Base-by-base conservation (phyloP, 2,888 invertebrate species). In the Cheilosia soror region DNA sequence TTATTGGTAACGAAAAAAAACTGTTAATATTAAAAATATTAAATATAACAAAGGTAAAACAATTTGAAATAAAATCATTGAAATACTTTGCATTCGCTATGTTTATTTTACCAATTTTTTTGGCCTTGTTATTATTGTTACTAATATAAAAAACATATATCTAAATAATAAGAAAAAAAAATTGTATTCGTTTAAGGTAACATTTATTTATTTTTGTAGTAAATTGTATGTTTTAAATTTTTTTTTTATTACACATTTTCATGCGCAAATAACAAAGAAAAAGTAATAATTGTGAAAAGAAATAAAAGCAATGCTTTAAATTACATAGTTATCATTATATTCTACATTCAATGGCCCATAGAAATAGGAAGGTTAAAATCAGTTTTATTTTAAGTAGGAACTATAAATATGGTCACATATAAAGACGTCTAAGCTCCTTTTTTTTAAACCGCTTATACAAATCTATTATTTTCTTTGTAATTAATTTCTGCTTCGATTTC, bases 81-180 rank as follows among this genome's bases (percentile, higher is more conserved):
- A 69, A 75, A 60, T 75, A n/a, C 4, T 73, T 75, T 75, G 69
- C 69, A 58, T 69, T 55, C 47, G 53, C 60, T 79, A 53, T 65
- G 65, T 75, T 84, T 81, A 75, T 73, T 68, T 62, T n/a, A 68
- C 60, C 55, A 82, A 27, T 75, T 53, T 83, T 5, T 69, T 75
- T 78, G 57, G 73, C 65, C 73, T 79, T 83, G 68, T 83, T 78
- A 58, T 58, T 71, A 49, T 65, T 63, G 42, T 68, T 55, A 73
- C 47, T 62, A 51, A 49, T 51, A 62, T 72, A 37, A 51, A 20
- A 47, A 6, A 62, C 9, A 47, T 20, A 47, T 7, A n/a, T 20
- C 47, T 47, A 47, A n/a, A 47, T 47, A 47, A 20, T 47, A n/a
- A 29, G 15, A 62, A 27, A 27, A 9, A 29, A 69, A 57, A 60